Evolutionary conservation across 2,113 vertebrate genomes (phyloP), one percentile per base, ranked within the genome.

Genomic region (Pteropus alecto): DNA sequence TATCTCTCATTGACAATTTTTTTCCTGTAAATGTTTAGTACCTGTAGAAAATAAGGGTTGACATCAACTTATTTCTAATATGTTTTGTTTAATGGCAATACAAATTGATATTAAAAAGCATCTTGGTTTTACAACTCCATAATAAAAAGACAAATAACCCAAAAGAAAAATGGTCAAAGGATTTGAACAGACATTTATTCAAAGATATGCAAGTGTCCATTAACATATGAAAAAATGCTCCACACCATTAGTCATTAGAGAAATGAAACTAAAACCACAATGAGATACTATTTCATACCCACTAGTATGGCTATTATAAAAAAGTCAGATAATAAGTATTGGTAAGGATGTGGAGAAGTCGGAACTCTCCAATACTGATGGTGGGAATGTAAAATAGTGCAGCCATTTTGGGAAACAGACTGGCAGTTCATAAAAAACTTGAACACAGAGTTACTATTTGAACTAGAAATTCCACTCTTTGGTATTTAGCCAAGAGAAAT

Each of bases 1-100:
- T 98, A 78, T 89, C 97, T 98, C 94, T 98, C 99, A 99, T 99
- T 48, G 98, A 99, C 97, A 98, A 19, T 30, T n/a, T 96, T 54
- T 38, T 9, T 30, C 10, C 28, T 85, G 93, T 13, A 79, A 92
- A 95, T 96, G 94, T 96, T 99, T 98, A 98, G 98, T 97, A 98
- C 95, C 99, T 99, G 87, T 35, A 51, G 87, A 30, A 95, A 95
- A 95, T 24, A 84, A 83, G 88, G 21, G 70, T 97, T 67, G 78
- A 19, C 58, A 79, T 97, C 95, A 89, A 94, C 38, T 82, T 98
- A 94, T 95, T 94, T 90, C 77, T 77, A 84, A 82, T 33, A 67
- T 28, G 41, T 71, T 54, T 86, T 94, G 38, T 84, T 77, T 86
- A 56, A 19, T 87, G 43, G 54, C 21, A 91, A 93, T 81, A 85